Conservation (phyloP, 1,140 invertebrate genomes). For the Lepidurus couesii region DNA sequence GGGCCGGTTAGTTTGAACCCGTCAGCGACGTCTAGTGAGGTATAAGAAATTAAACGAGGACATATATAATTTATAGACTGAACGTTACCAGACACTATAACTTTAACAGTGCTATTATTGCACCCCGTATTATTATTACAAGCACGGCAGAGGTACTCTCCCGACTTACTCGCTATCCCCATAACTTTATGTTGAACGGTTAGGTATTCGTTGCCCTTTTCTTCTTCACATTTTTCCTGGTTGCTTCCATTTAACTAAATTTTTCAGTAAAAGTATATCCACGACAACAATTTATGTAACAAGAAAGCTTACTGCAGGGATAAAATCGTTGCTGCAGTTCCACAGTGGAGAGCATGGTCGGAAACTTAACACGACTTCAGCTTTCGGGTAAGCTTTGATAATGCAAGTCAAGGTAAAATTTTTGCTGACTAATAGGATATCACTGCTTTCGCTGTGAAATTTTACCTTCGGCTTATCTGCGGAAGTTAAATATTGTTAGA, state of each 20-base stretch:
- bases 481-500: not conserved
- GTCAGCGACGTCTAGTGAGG: not conserved
- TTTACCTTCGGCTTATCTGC: not conserved
- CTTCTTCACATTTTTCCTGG: not conserved
- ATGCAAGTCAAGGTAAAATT: not conserved
- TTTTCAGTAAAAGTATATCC: not conserved
- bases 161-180: not conserved
- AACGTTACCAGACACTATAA: not conserved
- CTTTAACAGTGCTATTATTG: not conserved
- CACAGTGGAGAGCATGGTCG: not conserved
- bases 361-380: not conserved
- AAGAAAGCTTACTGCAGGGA: not conserved
- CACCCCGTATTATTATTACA: not conserved
- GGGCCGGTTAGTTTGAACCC: not conserved
- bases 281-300: not conserved
- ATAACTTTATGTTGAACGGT: not conserved
- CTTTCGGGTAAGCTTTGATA: not conserved
- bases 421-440: not conserved
- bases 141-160: not conserved
- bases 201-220: not conserved
- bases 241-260: not conserved
- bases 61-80: not conserved
- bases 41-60: too few relatives aligned
- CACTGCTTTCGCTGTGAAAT: not conserved
- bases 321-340: not conserved